Evolutionary conservation across 2,113 vertebrate species (phyloP), one percentile per base, ranked within the genome.

Genomic region (Thunnus thynnus): DNA sequence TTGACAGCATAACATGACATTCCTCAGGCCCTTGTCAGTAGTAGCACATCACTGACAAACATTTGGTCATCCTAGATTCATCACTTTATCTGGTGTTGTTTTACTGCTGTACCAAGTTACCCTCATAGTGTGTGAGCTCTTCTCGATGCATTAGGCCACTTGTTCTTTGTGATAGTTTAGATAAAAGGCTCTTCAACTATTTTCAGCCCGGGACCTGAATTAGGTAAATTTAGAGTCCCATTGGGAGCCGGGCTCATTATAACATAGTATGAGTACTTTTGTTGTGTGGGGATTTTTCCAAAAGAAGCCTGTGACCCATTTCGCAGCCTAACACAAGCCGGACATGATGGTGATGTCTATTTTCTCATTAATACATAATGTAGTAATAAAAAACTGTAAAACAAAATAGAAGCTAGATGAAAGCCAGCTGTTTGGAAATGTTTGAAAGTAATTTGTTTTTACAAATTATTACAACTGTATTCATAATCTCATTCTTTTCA

Each of bases 1-100:
- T 91, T 82, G 86, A 80, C 91, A 92, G 89, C 63, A 93, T 72
- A 80, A 88, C 85, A 86, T 76, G 85, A 92, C 91, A 94, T 94
- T 95, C 92, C 92, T 86, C 79, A 82, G 76, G 58, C 41, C 78
- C 32, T 62, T 82, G 87, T 81, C 74, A 78, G 22, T 88, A 85
- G 82, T 87, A 63, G 76, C 82, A 90, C 87, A 88, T 78, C 46
- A 80, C 66, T 80, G 80, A 64, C 72, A 86, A 91, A 90, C 86
- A 89, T 92, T 84, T 78, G 73, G 74, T 68, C 72, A 68, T 78
- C 55, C 51, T 58, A 57, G 20, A 77, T 72, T 25, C 47, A 78
- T 72, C 52, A 20, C 48, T 72, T 46, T 41, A n/a, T 63, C 61
- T 48, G 47, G 46, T 76, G 30, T 55, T 57, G 65, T 63, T 51